These are phyloP conservation scores for Sebastes hubbsi DNA, from an alignment of 2,797 vertebrate species.

Conservation along the genomic window DNA sequence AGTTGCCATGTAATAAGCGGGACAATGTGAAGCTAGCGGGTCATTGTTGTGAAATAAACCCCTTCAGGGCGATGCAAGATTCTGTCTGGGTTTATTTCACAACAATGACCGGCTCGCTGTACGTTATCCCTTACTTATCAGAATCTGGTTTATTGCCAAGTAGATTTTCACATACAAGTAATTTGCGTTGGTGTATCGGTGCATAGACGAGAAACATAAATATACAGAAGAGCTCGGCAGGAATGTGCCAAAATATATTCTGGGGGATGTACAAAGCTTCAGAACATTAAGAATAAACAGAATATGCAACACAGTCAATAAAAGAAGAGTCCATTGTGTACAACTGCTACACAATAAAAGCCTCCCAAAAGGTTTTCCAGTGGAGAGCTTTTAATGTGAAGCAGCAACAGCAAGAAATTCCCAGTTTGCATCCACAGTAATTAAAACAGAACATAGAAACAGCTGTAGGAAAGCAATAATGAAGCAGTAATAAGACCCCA, in stretches of 20 bases:
- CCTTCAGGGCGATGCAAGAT: no score
- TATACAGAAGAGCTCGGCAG: background rate
- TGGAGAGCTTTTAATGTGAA: constrained; percentile 1
- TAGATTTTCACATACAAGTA: background rate
- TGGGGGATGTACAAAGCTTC: background rate
- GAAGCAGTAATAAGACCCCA: background rate
- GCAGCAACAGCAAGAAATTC: background rate
- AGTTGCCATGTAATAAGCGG: no score
- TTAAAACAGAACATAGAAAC: background rate
- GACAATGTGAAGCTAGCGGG: no score
- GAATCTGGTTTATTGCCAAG: background rate
- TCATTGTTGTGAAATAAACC: no score
- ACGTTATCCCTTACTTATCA: background rate
- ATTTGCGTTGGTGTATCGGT: background rate
- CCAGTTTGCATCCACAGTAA: background rate
- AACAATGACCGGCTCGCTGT: no score
- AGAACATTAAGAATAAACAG: background rate
- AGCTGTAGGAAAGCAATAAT: background rate
- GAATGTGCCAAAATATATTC: background rate
- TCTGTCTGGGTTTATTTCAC: background rate
- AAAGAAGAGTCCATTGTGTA: background rate
- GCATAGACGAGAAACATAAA: background rate
- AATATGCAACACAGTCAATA: background rate
- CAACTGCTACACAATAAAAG: constrained; percentile 5
- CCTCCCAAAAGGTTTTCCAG: background rate